Evolutionary conservation across 1,140 invertebrate genomes (phyloP), one percentile per base, ranked within the genome.

Genomic region (Ostrea edulis): DNA sequence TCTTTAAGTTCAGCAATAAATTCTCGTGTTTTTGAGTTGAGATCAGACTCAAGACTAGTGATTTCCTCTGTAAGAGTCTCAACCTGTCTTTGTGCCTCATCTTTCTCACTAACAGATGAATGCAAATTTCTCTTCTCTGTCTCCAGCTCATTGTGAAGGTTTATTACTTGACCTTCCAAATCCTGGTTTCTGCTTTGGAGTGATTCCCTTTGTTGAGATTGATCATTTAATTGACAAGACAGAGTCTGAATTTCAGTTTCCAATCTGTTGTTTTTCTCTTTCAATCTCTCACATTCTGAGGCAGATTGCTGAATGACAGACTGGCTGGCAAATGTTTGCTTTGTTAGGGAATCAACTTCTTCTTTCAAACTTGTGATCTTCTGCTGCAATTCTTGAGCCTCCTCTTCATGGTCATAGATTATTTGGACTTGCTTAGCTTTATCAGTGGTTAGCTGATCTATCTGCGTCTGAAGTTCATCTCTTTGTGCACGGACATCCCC

Each of bases 241-340:
- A 85, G 25, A 85, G 20, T 20, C 83, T 85, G 83, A 58, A 85
- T 55, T 58, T 85, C 83, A 2, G 51, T 25, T 29, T 85, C 83
- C 53, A 85, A n/a, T n/a, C 53, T 85, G 29, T 29, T 85, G 53
- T 12, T 62, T 22, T 35, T 35, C 7, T 85, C 83, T 62, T 62
- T 55, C 53, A 85, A 14, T 55, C 83, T 85, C 8, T 85, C 83
- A 54, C 53, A 54, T 62, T 85, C 83, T 0, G 51, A 54, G 9
- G n/a, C 83, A 55, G 83, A 55, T 85, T 58, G 25, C 20, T 35
- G 17, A 17, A 85, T 35, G 22, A 25, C 54, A 35, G 51, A 17
- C 54, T 85, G 53, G 35, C 20, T 54, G 29, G 25, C 9, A 11
- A 58, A 58, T n/a, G 53, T n/a, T 58, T 62, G 52, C 22, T 55